Conservation (phyloP, 2,888 invertebrate species). For the Limnephilus marmoratus region DNA sequence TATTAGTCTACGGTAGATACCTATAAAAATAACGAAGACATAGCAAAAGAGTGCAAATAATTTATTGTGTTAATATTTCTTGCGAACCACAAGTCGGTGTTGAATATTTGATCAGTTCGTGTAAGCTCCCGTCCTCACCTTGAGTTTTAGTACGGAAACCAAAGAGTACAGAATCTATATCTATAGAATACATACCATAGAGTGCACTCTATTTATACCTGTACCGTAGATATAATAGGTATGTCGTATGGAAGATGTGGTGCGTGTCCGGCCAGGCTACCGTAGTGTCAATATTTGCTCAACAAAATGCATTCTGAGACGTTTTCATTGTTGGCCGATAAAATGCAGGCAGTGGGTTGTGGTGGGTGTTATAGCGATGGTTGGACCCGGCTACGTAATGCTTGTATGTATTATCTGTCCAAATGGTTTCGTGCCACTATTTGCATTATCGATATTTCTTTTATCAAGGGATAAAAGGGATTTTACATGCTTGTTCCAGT, state of each 20-base stretch:
- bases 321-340: slow-evolving; percentile 26
- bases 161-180: too few species aligned
- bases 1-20: too few species aligned
- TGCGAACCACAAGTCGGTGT: too few species aligned
- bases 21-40: too few species aligned
- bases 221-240: background rate
- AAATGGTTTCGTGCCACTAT: background rate
- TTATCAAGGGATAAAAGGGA: background rate
- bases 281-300: slow-evolving; percentile 62
- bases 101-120: too few species aligned
- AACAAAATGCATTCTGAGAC: slow-evolving; percentile 63
- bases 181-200: too few species aligned
- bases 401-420: background rate
- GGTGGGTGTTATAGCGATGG: background rate
- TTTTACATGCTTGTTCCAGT: background rate
- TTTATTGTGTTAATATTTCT: too few species aligned
- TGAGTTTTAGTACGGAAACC: too few species aligned
- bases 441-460: background rate
- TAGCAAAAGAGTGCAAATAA: too few species aligned
- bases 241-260: slow-evolving; percentile 56
- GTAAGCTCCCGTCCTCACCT: too few species aligned
- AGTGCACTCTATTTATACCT: too few species aligned
- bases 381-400: background rate
- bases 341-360: background rate
- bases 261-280: slow-evolving; percentile 59